A percentile compares a stretch with the other conserved stretches of the same genome.
Conservation (phyloP, 1,140 invertebrate genomes). For the Bombus waltoni region DNA sequence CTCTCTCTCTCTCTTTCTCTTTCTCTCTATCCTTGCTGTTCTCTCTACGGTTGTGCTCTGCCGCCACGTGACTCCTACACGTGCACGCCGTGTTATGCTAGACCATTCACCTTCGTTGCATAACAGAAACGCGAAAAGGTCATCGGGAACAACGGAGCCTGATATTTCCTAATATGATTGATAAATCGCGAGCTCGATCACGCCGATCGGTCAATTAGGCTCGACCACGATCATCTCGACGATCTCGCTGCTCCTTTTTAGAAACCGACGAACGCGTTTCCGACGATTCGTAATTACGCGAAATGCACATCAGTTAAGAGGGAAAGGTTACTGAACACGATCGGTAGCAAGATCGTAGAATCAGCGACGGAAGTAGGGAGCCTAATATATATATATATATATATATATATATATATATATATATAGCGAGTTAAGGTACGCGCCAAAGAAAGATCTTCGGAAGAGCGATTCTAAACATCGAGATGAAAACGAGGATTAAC, state of each 20-base stretch:
- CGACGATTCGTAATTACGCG: background rate
- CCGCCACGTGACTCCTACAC: constrained; percentile 69
- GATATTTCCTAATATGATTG: constrained; percentile 71
- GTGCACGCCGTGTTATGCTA: constrained; percentile 64
- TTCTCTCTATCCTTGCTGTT: background rate
- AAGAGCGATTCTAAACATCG: background rate
- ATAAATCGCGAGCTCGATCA: constrained; percentile 51
- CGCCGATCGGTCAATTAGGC: constrained; percentile 13
- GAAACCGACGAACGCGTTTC: background rate
- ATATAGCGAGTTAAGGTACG: no score
- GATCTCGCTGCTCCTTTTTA: background rate
- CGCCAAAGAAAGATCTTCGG: no score
- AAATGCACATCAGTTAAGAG: no score
- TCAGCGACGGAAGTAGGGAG: fast-evolving
- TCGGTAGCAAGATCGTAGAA: background rate
- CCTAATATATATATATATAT: no score
- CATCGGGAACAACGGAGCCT: constrained; percentile 65
- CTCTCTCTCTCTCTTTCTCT: background rate
- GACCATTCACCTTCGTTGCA: constrained; percentile 72
- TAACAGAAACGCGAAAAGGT: constrained; percentile 68
- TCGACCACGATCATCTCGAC: background rate
- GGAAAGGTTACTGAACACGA: no score
- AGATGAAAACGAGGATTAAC: background rate
- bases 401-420: no score
- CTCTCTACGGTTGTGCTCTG: background rate